Base-by-base conservation (phyloP, 1,140 invertebrate genomes). In the Steinernema khuongi region DNA sequence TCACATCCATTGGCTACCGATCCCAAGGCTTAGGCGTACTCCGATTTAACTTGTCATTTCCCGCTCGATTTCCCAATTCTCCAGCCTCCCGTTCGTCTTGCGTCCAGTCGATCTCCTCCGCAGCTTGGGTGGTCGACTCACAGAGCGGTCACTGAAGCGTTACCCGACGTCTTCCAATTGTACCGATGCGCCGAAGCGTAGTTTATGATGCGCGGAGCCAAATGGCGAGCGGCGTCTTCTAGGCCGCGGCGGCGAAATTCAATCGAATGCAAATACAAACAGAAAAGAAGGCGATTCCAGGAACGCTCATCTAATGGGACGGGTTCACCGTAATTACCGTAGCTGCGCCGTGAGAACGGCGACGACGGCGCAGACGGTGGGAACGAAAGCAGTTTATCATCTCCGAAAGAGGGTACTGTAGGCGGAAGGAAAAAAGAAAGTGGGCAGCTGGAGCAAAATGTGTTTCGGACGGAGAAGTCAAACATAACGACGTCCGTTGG, bases 161-260 rank as follows among this genome's bases (percentile, higher is more conserved):
- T 60, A 60, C 50, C 50, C 50, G 50, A 60, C 50, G 50, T 60
- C 50, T 60, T 60, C 50, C 50, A 60, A 60, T 60, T 60, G 50
- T 60, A 60, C 50, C 50, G 50, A 60, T 60, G 50, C 50, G 50
- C 50, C 50, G 50, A 60, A 60, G 50, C 50, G 50, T 60, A 60
- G 14, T 60, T 60, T 60, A 60, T 60, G 50, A 60, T 60, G 50
- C 50, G 50, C 11, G 22, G 50, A 60, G 50, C 11, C 50, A 22
- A 60, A 60, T 60, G 50, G 50, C 50, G 50, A 60, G 14, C 50
- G 50, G 36, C 36, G 36, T 11, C 50, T 26, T 60, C 50, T 60
- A 60, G 50, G 22, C 14, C 14, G n/a, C 36, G 50, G 14, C 50
- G 50, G 14, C 50, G 50, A 14, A 22, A 14, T 14, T 41, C 7